A percentile compares a stretch with the other conserved stretches of the same genome.
Conservation (phyloP, 2,888 invertebrate genomes). For the Antheraea yamamai region DNA sequence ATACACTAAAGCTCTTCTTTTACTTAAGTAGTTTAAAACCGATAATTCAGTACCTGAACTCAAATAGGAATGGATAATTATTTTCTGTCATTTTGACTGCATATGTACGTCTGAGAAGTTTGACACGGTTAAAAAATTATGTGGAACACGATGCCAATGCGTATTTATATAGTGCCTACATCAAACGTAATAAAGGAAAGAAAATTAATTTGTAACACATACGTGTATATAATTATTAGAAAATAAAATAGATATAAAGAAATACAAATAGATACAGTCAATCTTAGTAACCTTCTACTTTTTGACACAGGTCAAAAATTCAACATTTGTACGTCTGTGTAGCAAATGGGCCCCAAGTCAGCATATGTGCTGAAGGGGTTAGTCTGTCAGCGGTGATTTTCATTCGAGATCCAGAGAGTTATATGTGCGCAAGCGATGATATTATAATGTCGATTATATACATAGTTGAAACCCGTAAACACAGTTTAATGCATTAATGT, state of each 20-base stretch:
- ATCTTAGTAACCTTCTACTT: no score
- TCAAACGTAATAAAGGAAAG: conserved; percentile 44
- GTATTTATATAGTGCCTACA: conserved; percentile 63
- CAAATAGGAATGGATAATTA: not conserved
- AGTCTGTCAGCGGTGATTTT: no score
- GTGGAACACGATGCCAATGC: conserved; percentile 62
- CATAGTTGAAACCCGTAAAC: conserved; percentile 56
- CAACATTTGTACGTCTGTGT: no score
- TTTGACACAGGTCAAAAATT: no score
- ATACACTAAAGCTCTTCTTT: not conserved
- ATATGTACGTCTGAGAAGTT: conserved; percentile 22
- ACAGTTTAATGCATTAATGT: conserved; percentile 54
- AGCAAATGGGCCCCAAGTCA: no score
- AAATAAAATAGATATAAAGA: no score
- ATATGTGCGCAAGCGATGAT: no score
- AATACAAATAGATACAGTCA: no score
- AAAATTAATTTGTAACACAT: no score
- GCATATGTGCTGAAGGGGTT: no score
- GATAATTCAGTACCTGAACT: not conserved
- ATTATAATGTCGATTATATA: conserved; percentile 74
- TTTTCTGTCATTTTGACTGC: not conserved
- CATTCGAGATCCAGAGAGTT: no score
- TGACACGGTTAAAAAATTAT: conserved; percentile 40
- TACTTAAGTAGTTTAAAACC: not conserved
- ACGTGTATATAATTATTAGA: no score